phyloP scores from a whole-genome alignment of 2,113 vertebrate species.

The Rhea pennata region DNA sequence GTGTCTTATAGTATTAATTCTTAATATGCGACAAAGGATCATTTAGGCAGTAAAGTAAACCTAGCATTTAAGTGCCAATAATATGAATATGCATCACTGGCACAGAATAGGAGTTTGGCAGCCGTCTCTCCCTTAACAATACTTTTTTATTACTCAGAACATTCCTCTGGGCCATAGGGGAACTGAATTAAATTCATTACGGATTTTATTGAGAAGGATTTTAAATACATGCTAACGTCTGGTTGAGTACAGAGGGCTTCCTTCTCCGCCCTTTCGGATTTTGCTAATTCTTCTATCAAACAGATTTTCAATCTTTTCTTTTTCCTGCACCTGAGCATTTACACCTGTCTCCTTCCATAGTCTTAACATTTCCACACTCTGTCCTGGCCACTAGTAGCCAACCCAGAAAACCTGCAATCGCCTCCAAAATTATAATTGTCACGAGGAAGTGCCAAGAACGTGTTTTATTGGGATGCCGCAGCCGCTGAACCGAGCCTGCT shows the following conservation, averaged over 20 bases:
- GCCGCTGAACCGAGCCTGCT: not conserved
- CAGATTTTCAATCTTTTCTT: not conserved
- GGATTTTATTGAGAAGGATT: conserved; percentile 61
- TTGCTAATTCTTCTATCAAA: not conserved
- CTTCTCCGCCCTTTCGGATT: not conserved
- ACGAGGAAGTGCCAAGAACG: not conserved
- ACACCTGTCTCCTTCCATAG: not conserved
- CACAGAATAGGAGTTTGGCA: conserved; percentile 37
- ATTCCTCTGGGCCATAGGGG: conserved; percentile 51
- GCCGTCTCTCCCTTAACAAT: conserved; percentile 60
- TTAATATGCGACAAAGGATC: conserved; percentile 45
- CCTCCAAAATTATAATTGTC: not conserved
- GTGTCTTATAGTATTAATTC: not conserved
- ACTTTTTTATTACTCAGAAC: conserved; percentile 57
- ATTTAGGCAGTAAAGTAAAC: conserved; percentile 51
- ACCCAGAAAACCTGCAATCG: not conserved
- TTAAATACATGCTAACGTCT: conserved; percentile 35
- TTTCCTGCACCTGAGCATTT: not conserved
- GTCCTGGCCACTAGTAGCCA: not conserved
- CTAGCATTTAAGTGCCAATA: conserved; percentile 6
- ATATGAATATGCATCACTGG: conserved; percentile 36
- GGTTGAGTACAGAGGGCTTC: not conserved
- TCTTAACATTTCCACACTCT: not conserved
- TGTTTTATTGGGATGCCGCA: not conserved
- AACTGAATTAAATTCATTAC: conserved; percentile 60